A percentile compares a stretch with the other conserved stretches of the same genome.
Conservation (phyloP, 2,113 vertebrate species). For the Labrus mixtus region DNA sequence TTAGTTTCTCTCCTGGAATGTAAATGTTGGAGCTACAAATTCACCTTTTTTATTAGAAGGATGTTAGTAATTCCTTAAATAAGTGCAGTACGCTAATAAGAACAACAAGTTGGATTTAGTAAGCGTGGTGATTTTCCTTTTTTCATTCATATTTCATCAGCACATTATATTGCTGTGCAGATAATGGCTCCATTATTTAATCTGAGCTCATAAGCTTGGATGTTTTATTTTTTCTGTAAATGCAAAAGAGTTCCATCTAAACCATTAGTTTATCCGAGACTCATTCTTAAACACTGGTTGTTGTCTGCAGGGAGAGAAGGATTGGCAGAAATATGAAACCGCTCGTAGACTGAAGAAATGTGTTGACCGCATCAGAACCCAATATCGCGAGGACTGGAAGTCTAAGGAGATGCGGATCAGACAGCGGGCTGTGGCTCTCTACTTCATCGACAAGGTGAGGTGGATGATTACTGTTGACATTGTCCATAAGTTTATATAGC, state of each 20-base stretch:
- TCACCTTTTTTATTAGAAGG: too few relatives aligned
- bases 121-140: too few relatives aligned
- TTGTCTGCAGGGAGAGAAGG: slow-evolving; percentile 91
- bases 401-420: slow-evolving; percentile 98
- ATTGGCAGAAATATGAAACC: slow-evolving; percentile 98
- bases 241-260: background rate
- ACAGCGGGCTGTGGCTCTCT: slow-evolving; percentile 95
- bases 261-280: background rate
- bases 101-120: too few relatives aligned
- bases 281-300: background rate
- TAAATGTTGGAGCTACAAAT: too few relatives aligned
- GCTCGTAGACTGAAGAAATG: slow-evolving; percentile 94
- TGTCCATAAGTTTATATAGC: background rate
- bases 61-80: too few relatives aligned
- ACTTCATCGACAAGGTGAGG: slow-evolving; percentile 97
- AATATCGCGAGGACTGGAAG: slow-evolving; percentile 98
- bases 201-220: background rate
- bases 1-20: too few relatives aligned
- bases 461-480: background rate
- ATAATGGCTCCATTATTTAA: background rate
- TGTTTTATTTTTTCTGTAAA: background rate
- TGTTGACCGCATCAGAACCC: slow-evolving; percentile 92
- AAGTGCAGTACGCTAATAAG: too few relatives aligned
- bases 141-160: too few relatives aligned
- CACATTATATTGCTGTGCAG: too few relatives aligned